Conservation (phyloP, 2,797 vertebrate genomes). For the Eurystomus glaucurus region DNA sequence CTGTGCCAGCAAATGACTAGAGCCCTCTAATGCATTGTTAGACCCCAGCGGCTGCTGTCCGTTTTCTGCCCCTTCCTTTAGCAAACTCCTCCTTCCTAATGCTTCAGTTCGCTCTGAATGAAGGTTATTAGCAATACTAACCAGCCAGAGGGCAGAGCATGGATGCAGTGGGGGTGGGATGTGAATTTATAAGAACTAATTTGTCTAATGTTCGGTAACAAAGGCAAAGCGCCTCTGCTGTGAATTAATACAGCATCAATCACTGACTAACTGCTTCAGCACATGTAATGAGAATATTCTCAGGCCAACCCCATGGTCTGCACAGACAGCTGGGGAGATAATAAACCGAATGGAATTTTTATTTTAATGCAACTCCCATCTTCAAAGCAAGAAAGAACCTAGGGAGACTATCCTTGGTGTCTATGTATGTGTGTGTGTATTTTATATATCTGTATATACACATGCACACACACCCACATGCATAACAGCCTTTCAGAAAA, state of each 20-base stretch:
- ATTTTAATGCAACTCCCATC: slow-evolving; percentile 73
- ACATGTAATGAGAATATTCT: slow-evolving; percentile 84
- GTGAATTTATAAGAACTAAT: slow-evolving; percentile 88
- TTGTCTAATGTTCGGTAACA: slow-evolving; percentile 90
- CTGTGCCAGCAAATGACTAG: slow-evolving; percentile 13
- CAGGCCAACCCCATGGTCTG: slow-evolving; percentile 71
- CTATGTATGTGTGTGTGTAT: fast-evolving
- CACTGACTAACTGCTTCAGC: slow-evolving; percentile 85
- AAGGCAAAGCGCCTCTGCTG: slow-evolving; percentile 80
- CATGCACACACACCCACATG: fast-evolving
- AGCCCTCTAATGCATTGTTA: slow-evolving; percentile 71
- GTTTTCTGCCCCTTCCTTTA: slow-evolving; percentile 62
- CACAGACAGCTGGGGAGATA: slow-evolving; percentile 77
- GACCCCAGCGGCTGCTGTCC: slow-evolving; percentile 42
- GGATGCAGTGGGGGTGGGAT: slow-evolving; percentile 46
- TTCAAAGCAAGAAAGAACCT: slow-evolving; percentile 61
- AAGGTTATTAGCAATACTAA: slow-evolving; percentile 82
- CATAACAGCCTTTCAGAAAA: slow-evolving; percentile 35
- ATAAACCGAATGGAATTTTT: slow-evolving; percentile 74
- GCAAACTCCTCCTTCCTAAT: slow-evolving; percentile 47
- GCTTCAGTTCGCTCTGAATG: slow-evolving; percentile 49
- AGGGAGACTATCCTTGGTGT: slow-evolving; percentile 19
- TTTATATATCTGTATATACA: neutral
- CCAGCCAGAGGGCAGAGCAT: slow-evolving; percentile 31
- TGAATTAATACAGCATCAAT: slow-evolving; percentile 89